Evolutionary conservation across 2,113 vertebrate genomes (phyloP).

Genomic region (Microcebus murinus): DNA sequence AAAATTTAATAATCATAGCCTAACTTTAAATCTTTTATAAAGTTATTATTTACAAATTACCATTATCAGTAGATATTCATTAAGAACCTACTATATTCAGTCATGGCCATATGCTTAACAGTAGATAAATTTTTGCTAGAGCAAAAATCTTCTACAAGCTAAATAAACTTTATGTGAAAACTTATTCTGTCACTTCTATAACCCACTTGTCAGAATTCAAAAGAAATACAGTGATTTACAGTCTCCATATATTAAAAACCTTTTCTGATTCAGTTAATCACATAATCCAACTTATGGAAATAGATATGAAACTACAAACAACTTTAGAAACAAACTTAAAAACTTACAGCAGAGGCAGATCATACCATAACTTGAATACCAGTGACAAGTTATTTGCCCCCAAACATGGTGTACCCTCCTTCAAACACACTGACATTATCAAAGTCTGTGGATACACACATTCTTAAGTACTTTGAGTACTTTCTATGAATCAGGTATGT

Average conservation of each 20-base stretch:
- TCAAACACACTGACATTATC: not conserved
- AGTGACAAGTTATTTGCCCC: not conserved
- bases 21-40: conserved; percentile 18
- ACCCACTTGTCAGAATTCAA: conserved; percentile 49
- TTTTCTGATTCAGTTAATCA: not conserved
- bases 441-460: not conserved
- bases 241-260: conserved; percentile 4
- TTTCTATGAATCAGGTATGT: not conserved
- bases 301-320: not conserved
- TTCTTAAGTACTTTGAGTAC: not conserved
- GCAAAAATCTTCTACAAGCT: not conserved
- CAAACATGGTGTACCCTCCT: not conserved
- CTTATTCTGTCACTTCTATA: conserved; percentile 37
- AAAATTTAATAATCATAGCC: not conserved
- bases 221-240: not conserved
- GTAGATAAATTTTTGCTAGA: not conserved
- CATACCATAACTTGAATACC: not conserved
- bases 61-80: conserved; percentile 17
- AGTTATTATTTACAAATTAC: not conserved
- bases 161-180: conserved; percentile 33
- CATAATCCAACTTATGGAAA: not conserved
- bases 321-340: conserved; percentile 11
- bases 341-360: not conserved
- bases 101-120: not conserved
- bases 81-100: not conserved